A percentile compares a stretch with the other conserved stretches of the same genome.
Evolutionary conservation across 2,797 vertebrate genomes (phyloP).

Genomic region (Lophotriccus pileatus): DNA sequence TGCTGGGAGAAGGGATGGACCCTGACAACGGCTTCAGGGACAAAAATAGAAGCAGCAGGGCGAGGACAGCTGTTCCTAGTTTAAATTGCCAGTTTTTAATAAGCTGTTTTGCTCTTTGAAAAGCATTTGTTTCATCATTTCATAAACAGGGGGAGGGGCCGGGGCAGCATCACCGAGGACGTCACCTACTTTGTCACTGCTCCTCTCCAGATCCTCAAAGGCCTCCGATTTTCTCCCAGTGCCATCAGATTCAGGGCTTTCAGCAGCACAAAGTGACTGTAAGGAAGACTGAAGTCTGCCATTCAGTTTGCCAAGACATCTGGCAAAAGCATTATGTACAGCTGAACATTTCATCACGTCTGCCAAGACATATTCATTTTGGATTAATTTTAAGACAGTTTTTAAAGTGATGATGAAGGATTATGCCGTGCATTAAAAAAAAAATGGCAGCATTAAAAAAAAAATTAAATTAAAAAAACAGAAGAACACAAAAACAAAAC

Average conservation of each 20-base stretch:
- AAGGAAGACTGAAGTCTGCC: conserved; percentile 6
- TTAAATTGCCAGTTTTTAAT: conserved; percentile 3
- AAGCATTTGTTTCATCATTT: neutral
- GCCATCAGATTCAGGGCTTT: neutral
- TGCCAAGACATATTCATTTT: conserved; percentile 18
- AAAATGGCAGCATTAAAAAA: neutral
- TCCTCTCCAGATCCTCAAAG: neutral
- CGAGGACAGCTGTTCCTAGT: conserved; percentile 28
- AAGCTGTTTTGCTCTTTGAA: conserved; percentile 20
- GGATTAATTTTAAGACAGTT: conserved; percentile 29
- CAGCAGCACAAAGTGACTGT: neutral
- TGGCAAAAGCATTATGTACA: neutral
- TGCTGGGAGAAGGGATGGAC: fast-evolving
- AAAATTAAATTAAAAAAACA: neutral
- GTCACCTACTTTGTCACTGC: neutral
- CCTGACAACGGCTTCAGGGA: neutral
- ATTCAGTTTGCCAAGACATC: conserved; percentile 16
- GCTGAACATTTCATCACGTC: conserved; percentile 21
- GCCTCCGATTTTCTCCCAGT: neutral
- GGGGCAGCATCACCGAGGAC: neutral
- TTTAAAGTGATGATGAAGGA: conserved; percentile 21
- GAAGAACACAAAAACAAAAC: neutral
- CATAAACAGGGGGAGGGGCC: neutral
- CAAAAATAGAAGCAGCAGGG: neutral
- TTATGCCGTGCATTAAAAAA: neutral